Conservation (phyloP, 2,888 invertebrate species). For the Amblyteles armatorius region DNA sequence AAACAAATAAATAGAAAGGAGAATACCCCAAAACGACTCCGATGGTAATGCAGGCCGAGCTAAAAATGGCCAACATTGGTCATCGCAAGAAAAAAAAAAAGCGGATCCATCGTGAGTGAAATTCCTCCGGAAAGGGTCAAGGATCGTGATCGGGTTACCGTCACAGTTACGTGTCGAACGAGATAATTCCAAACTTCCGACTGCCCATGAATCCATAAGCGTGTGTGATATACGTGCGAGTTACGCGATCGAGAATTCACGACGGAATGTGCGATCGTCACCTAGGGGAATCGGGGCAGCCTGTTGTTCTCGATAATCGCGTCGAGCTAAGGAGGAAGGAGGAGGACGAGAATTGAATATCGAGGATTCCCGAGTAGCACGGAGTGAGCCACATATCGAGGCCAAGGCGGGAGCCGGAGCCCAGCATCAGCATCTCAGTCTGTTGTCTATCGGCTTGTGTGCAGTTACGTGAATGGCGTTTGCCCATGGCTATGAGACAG, state of each 20-base stretch:
- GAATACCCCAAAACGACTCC: neutral
- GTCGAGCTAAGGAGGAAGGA: conserved; percentile 56
- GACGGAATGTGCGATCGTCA: conserved; percentile 59
- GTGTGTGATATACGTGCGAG: conserved; percentile 22
- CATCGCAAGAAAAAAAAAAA: neutral
- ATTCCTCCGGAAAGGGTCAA: too few relatives aligned
- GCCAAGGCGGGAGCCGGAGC: neutral
- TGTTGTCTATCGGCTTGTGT: conserved; percentile 39
- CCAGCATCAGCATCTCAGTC: conserved; percentile 7
- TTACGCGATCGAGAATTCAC: conserved; percentile 42
- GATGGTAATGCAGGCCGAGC: too few relatives aligned
- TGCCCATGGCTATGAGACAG: conserved; percentile 58
- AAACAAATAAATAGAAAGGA: neutral
- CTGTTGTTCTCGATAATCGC: conserved; percentile 52
- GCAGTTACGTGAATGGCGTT: conserved; percentile 59
- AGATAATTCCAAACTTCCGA: conserved; percentile 15
- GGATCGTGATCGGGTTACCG: neutral
- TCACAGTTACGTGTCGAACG: conserved; percentile 4
- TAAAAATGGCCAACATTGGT: too few relatives aligned
- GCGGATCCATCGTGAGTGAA: neutral
- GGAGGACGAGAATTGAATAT: conserved; percentile 62
- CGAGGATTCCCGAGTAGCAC: conserved; percentile 58
- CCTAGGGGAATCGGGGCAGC: conserved; percentile 55
- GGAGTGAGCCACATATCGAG: conserved; percentile 26
- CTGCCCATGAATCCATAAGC: neutral